These are phyloP conservation scores for Gouania willdenowi DNA, from an alignment of 2,797 vertebrate species.

Conservation along the genomic window DNA sequence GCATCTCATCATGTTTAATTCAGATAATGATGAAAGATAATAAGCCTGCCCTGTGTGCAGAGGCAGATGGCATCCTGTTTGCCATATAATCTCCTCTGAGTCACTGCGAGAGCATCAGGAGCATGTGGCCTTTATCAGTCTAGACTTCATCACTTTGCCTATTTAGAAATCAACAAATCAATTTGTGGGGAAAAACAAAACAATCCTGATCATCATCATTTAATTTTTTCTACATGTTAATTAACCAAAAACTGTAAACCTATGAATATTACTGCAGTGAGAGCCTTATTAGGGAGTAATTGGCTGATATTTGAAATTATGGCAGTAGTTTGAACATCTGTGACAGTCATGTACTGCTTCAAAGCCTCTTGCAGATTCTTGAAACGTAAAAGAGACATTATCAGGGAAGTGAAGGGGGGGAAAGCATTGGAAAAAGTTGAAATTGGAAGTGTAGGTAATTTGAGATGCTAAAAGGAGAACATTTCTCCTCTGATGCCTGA, in stretches of 20 bases:
- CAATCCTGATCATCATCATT: background rate
- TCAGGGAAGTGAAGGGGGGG: background rate
- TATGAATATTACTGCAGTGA: constrained; percentile 21
- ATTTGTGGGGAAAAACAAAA: constrained; percentile 20
- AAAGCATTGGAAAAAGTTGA: constrained; percentile 41
- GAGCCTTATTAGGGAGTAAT: constrained; percentile 54
- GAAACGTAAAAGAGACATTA: constrained; percentile 6
- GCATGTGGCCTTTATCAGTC: constrained; percentile 37
- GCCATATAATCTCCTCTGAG: constrained; percentile 33
- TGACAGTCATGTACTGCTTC: constrained; percentile 8
- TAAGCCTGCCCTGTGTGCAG: background rate
- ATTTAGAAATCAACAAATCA: constrained; percentile 51
- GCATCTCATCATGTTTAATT: background rate
- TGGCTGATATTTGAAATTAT: constrained; percentile 46
- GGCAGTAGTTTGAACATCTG: constrained; percentile 37
- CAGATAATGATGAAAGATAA: constrained; percentile 10
- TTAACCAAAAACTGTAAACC: constrained; percentile 34
- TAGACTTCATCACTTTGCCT: constrained; percentile 38
- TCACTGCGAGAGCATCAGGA: constrained; percentile 19
- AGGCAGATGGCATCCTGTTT: constrained; percentile 36
- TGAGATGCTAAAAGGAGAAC: constrained; percentile 36
- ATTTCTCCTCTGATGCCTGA: constrained; percentile 26
- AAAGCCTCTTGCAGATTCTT: background rate
- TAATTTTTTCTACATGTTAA: constrained; percentile 51
- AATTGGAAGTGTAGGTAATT: constrained; percentile 56